Evolutionary conservation across 2,888 invertebrate species (phyloP).

Genomic region (Epirrhoe alternata): DNA sequence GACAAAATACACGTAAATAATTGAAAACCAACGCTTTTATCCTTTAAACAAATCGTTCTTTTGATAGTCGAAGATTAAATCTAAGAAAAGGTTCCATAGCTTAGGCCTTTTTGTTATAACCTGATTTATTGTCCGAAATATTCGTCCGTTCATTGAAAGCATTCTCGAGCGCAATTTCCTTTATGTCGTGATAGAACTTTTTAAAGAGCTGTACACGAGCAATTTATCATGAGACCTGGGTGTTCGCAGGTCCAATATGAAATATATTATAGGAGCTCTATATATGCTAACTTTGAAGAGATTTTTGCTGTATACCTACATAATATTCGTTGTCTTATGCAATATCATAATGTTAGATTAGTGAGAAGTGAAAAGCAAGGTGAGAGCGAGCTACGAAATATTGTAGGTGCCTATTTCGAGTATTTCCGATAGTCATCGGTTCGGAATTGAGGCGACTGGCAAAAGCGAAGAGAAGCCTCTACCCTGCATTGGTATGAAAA

Average conservation of each 20-base stretch:
- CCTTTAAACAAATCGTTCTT: slow-evolving; percentile 31
- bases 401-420: too few species aligned
- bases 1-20: background rate
- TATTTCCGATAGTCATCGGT: too few species aligned
- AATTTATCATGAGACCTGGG: slow-evolving; percentile 5
- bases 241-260: background rate
- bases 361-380: too few species aligned
- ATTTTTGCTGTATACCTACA: background rate
- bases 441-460: too few species aligned
- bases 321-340: too few species aligned
- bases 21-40: slow-evolving; percentile 9
- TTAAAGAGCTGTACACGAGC: slow-evolving; percentile 46
- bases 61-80: slow-evolving; percentile 40
- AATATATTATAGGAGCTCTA: background rate
- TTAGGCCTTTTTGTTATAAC: slow-evolving; percentile 38
- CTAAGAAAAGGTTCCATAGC: slow-evolving; percentile 35
- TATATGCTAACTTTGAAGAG: background rate
- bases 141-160: slow-evolving; percentile 55
- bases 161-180: slow-evolving; percentile 46
- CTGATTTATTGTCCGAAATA: slow-evolving; percentile 54
- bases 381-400: too few species aligned
- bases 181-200: slow-evolving; percentile 65
- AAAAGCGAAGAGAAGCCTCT: too few species aligned
- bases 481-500: too few species aligned
- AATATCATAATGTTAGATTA: too few species aligned